These are phyloP conservation scores for Elysia chlorotica DNA, from an alignment of 1,140 invertebrate species.

Conservation along the genomic window DNA sequence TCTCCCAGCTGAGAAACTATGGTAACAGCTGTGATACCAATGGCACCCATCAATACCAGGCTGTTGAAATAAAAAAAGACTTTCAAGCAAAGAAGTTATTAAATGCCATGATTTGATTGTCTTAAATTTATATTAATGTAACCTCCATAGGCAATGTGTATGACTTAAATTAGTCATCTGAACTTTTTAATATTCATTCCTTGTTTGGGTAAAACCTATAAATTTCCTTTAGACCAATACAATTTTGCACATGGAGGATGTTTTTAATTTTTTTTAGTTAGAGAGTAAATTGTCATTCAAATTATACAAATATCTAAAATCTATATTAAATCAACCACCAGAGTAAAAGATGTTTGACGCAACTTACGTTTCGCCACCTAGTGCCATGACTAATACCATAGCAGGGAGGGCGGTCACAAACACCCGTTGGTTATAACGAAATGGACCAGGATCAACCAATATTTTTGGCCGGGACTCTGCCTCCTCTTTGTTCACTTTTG, in stretches of 20 bases:
- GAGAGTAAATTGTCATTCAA: no score
- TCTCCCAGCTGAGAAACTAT: constrained; percentile 26
- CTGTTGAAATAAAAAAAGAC: constrained; percentile 5
- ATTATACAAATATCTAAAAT: no score
- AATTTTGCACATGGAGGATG: no score
- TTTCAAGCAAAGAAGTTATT: background rate
- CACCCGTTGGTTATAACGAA: constrained; percentile 42
- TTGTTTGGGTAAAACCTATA: no score
- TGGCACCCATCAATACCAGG: constrained; percentile 16
- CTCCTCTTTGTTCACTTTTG: constrained; percentile 21
- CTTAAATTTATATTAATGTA: no score
- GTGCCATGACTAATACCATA: constrained; percentile 35
- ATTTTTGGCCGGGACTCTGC: constrained; percentile 19
- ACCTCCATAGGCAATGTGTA: no score
- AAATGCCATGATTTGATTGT: background rate
- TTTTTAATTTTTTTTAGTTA: no score
- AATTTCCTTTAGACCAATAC: no score
- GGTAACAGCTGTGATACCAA: constrained; percentile 15
- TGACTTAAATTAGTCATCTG: no score
- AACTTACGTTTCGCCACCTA: constrained; percentile 49
- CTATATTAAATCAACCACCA: no score
- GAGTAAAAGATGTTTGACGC: no score
- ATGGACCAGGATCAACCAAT: constrained; percentile 40
- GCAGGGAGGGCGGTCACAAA: constrained; percentile 38
- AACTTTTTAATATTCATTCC: no score